phyloP scores from a whole-genome alignment of 2,797 vertebrate species.

The Cetoscarus ocellatus region DNA sequence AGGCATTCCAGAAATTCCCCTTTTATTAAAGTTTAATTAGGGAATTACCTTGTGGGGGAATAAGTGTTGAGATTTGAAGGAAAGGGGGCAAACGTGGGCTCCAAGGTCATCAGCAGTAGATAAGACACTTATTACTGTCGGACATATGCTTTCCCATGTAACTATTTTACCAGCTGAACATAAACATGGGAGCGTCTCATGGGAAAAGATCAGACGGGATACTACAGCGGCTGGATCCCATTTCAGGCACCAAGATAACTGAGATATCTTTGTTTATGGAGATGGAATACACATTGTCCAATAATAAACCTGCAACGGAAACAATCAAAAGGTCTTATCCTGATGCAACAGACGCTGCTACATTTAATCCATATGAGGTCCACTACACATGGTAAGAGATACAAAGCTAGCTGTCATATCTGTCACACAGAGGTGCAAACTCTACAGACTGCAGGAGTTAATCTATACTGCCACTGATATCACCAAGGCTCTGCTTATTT shows the following conservation, averaged over 20 bases:
- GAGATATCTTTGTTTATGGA: constrained; percentile 71
- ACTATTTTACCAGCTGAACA: constrained; percentile 60
- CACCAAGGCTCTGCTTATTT: constrained; percentile 74
- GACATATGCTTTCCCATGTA: constrained; percentile 59
- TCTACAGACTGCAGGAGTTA: constrained; percentile 67
- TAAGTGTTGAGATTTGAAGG: constrained; percentile 50
- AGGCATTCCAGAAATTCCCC: constrained; percentile 74
- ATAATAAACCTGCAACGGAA: constrained; percentile 58
- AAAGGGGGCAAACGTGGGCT: constrained; percentile 50
- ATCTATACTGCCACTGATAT: constrained; percentile 77
- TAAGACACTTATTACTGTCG: constrained; percentile 62
- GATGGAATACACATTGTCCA: constrained; percentile 67
- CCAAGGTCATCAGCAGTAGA: constrained; percentile 57
- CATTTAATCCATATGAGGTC: constrained; percentile 32
- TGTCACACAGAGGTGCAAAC: constrained; percentile 45
- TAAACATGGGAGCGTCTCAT: constrained; percentile 62
- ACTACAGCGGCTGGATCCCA: constrained; percentile 59
- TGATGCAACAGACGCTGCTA: constrained; percentile 47
- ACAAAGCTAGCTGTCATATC: constrained; percentile 48
- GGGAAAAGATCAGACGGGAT: constrained; percentile 71
- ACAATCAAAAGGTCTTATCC: constrained; percentile 59
- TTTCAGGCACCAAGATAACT: constrained; percentile 71
- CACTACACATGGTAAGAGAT: constrained; percentile 31
- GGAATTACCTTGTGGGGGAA: constrained; percentile 65
- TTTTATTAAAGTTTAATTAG: constrained; percentile 79